Percentiles rank a stretch among this genome's conserved stretches.
These are phyloP conservation scores for Marmota flaviventris DNA, from an alignment of 2,113 vertebrate species.

Conservation along the genomic window DNA sequence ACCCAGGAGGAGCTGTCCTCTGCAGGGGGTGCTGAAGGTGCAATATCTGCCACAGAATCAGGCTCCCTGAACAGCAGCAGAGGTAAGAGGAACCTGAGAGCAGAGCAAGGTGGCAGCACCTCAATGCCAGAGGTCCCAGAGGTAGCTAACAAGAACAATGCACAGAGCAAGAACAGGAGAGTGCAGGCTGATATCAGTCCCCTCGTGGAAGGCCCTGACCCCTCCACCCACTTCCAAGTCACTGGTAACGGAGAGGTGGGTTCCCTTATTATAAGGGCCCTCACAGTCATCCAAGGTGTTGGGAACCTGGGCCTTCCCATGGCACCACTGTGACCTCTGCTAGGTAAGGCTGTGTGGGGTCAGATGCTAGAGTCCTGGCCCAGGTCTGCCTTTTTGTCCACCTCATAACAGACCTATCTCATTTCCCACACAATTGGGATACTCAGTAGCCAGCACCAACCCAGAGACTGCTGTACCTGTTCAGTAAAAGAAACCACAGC, in stretches of 20 bases:
- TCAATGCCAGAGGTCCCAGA: background rate
- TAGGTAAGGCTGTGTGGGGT: background rate
- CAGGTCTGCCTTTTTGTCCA: background rate
- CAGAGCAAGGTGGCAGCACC: background rate
- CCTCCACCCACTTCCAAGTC: background rate
- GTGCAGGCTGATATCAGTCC: background rate
- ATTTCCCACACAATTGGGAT: background rate
- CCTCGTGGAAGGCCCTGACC: background rate
- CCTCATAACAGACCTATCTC: background rate
- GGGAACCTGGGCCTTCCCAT: no score
- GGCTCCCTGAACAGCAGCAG: background rate
- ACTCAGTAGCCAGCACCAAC: background rate
- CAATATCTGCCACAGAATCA: background rate
- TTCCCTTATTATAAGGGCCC: background rate
- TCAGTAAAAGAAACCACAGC: background rate
- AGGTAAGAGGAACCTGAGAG: background rate
- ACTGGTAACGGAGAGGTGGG: background rate
- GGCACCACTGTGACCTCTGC: background rate
- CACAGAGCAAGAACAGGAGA: background rate
- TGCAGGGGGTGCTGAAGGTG: background rate
- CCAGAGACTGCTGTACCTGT: no score
- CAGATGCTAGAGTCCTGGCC: background rate
- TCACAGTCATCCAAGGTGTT: no score
- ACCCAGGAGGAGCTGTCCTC: background rate
- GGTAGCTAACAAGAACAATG: background rate